Percentiles rank a stretch among this genome's conserved stretches.
phyloP scores from a whole-genome alignment of 2,797 vertebrate genomes.

The Pelochelys cantorii region DNA sequence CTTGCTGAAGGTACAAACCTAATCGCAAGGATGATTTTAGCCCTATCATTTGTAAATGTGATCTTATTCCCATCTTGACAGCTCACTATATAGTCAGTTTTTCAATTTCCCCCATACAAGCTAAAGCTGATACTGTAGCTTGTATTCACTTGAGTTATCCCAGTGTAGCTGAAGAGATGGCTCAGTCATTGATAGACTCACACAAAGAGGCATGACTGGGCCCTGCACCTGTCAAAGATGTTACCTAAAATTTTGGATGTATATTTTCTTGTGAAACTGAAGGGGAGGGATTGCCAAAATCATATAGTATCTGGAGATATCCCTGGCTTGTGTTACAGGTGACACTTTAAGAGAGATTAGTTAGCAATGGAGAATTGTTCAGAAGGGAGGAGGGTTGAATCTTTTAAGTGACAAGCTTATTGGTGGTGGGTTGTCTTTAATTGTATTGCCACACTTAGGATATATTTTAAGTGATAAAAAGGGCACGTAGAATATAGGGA shows the following conservation, averaged over 20 bases:
- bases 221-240: conserved; percentile 1
- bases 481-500: not conserved
- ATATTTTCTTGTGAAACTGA: not conserved
- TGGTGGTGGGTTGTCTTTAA: conserved; percentile 8
- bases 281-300: conserved; percentile 18
- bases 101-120: not conserved
- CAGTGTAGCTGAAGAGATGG: accelerated
- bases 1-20: not conserved
- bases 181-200: not conserved
- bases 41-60: not conserved
- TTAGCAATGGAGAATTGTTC: conserved; percentile 15
- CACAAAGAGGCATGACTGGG: not conserved
- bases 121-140: not conserved
- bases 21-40: not conserved
- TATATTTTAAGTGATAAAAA: not conserved
- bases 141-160: not conserved
- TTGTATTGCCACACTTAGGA: not conserved
- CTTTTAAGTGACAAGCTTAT: conserved; percentile 39
- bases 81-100: not conserved
- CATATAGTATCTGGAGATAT: not conserved
- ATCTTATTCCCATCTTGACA: not conserved
- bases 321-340: not conserved
- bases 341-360: conserved; percentile 7
- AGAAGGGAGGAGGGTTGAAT: not conserved
- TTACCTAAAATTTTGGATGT: not conserved